Percentiles rank a stretch among this genome's conserved stretches.
Conservation (phyloP, 2,113 vertebrate genomes). For the Indicator indicator region DNA sequence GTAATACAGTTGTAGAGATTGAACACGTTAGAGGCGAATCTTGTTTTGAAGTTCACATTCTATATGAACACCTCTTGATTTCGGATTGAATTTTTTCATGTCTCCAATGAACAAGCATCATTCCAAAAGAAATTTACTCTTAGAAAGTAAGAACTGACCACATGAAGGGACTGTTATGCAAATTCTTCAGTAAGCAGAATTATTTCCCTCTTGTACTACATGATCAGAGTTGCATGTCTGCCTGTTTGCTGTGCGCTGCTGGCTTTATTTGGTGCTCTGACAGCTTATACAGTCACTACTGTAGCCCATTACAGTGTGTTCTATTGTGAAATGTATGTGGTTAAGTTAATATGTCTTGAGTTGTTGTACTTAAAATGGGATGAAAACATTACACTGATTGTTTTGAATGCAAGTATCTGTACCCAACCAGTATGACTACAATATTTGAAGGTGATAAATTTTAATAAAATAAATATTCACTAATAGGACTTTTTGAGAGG, state of each 20-base stretch:
- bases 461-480: background rate
- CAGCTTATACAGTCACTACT: background rate
- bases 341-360: background rate
- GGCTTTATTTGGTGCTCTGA: background rate
- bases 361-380: background rate
- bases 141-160: background rate
- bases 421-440: background rate
- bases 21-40: background rate
- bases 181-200: background rate
- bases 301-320: background rate
- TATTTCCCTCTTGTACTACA: background rate
- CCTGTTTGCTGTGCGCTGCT: background rate
- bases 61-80: background rate
- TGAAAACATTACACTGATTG: fast-evolving
- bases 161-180: fast-evolving
- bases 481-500: background rate
- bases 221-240: background rate
- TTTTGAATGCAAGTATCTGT: background rate
- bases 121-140: background rate
- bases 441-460: background rate
- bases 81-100: background rate
- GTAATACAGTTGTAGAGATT: background rate
- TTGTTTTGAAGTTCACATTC: background rate
- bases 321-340: background rate
- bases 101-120: background rate